These are phyloP conservation scores for Petrocephalus zakoni DNA, from an alignment of 2,113 vertebrate species.

Conservation along the genomic window DNA sequence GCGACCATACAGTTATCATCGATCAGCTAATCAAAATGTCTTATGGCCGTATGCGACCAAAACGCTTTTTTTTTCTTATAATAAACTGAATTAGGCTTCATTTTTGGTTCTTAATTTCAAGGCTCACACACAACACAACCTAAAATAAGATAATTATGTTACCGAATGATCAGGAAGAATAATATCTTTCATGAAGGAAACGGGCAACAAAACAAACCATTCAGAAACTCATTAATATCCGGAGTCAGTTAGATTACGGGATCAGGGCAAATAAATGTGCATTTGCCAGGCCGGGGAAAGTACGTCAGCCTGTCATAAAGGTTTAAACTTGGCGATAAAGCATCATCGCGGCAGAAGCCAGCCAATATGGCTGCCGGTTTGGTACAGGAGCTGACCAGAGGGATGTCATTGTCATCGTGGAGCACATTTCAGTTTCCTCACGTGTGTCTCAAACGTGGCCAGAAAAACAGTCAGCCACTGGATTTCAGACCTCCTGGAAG, in stretches of 20 bases:
- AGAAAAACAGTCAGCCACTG: background rate
- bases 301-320: background rate
- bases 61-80: background rate
- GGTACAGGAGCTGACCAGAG: no score
- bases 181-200: background rate
- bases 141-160: background rate
- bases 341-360: background rate
- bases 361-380: background rate
- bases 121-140: background rate
- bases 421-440: background rate
- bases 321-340: background rate
- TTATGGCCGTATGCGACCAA: background rate
- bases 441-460: background rate
- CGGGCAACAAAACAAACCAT: background rate
- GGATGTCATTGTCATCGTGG: background rate
- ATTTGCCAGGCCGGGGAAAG: background rate
- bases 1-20: background rate
- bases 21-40: background rate
- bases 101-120: conserved; percentile 3
- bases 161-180: background rate
- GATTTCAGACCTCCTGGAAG: background rate
- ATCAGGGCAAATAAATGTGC: background rate
- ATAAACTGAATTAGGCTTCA: conserved; percentile 1
- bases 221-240: conserved; percentile 3
- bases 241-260: background rate